Evolutionary conservation across 2,797 vertebrate genomes (phyloP).

Genomic region (Lacerta agilis): DNA sequence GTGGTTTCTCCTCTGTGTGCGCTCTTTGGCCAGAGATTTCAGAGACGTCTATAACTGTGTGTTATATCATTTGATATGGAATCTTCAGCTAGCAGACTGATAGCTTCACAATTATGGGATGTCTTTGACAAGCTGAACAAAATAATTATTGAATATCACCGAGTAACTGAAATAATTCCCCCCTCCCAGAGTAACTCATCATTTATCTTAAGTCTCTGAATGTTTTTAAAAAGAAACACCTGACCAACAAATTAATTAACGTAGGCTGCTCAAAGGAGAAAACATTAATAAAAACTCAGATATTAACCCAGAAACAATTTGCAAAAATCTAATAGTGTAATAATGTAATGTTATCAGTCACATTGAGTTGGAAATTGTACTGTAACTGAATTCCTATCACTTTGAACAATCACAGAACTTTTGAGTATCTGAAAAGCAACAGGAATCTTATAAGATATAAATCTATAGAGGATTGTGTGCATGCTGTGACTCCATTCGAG

Average conservation of each 20-base stretch:
- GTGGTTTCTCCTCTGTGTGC: background rate
- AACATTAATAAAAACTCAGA: background rate
- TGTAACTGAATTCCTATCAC: background rate
- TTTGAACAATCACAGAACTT: background rate
- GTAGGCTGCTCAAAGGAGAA: background rate
- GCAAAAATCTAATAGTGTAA: slow-evolving; percentile 6
- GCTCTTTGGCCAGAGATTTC: background rate
- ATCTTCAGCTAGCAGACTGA: background rate
- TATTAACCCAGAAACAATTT: background rate
- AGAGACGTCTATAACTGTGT: background rate
- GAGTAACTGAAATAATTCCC: background rate
- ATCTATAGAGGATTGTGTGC: slow-evolving; percentile 1
- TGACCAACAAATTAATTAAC: background rate
- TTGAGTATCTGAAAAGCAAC: slow-evolving; percentile 22
- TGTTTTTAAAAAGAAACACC: background rate
- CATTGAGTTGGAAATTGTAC: slow-evolving; percentile 31
- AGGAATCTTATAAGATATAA: slow-evolving; percentile 32
- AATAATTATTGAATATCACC: background rate
- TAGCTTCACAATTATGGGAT: background rate
- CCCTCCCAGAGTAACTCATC: background rate
- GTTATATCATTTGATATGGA: background rate
- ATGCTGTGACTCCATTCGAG: background rate
- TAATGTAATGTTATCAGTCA: background rate
- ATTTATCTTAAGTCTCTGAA: background rate
- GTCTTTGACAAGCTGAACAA: background rate